A percentile compares a stretch with the other conserved stretches of the same genome.
Evolutionary conservation across 2,797 vertebrate species (phyloP).

Genomic region (Telmatherina bonti): DNA sequence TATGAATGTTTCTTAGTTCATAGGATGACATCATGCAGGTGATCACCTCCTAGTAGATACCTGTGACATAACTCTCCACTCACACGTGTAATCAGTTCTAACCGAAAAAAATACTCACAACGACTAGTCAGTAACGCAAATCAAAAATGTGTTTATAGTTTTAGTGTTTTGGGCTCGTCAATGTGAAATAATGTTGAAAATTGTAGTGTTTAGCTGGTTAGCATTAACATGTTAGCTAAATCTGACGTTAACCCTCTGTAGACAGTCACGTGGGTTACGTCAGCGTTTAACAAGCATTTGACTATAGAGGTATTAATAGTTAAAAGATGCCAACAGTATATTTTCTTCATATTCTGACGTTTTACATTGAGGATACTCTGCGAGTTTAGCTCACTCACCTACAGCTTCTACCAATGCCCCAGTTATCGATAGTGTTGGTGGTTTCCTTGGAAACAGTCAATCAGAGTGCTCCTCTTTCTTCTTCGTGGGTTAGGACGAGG

Average conservation of each 20-base stretch:
- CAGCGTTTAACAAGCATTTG: background rate
- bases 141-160: background rate
- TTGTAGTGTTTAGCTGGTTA: slow-evolving; percentile 35
- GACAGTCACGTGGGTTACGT: background rate
- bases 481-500: slow-evolving; percentile 6
- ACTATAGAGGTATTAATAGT: accelerated
- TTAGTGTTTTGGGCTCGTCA: background rate
- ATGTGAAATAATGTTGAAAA: background rate
- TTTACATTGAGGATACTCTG: background rate
- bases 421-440: slow-evolving; percentile 35
- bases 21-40: slow-evolving; percentile 1
- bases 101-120: background rate
- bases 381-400: slow-evolving; percentile 47
- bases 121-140: background rate
- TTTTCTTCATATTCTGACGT: background rate
- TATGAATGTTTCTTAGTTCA: background rate
- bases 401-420: slow-evolving; percentile 34
- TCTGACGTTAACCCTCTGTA: slow-evolving; percentile 21
- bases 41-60: background rate
- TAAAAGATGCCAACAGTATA: accelerated
- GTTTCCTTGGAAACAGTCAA: slow-evolving; percentile 76
- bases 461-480: slow-evolving; percentile 39
- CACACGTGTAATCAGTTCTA: background rate
- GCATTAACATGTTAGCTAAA: slow-evolving; percentile 53
- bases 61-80: slow-evolving; percentile 8